A percentile compares a stretch with the other conserved stretches of the same genome.
Evolutionary conservation across 2,797 vertebrate species (phyloP).

Genomic region (Galagoides demidoff): DNA sequence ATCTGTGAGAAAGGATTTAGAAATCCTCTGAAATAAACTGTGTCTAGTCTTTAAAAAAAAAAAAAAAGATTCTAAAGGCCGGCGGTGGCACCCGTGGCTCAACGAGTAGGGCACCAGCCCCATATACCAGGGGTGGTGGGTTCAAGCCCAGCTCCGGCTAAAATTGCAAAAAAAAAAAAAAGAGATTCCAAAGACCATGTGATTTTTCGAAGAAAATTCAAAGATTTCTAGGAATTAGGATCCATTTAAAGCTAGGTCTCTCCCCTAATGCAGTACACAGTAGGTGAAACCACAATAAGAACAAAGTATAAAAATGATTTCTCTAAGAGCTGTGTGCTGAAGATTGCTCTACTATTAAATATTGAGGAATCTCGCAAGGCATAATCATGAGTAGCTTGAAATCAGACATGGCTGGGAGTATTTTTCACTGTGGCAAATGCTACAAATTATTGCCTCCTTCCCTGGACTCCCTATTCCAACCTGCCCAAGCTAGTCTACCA

Average conservation of each 20-base stretch:
- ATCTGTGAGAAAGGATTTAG: constrained; percentile 9
- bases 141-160: too few relatives aligned
- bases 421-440: not conserved
- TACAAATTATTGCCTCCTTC: not conserved
- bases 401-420: not conserved
- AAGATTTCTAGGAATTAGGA: not conserved
- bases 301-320: not conserved
- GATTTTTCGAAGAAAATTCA: not conserved
- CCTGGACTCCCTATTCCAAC: not conserved
- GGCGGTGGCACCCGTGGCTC: too few relatives aligned
- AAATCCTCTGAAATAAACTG: constrained; percentile 44
- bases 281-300: not conserved
- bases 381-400: not conserved
- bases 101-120: too few relatives aligned
- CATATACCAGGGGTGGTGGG: too few relatives aligned
- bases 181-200: not conserved
- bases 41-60: constrained; percentile 17
- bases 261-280: not conserved
- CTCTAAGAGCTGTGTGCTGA: not conserved
- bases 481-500: not conserved
- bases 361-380: not conserved
- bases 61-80: too few relatives aligned
- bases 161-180: too few relatives aligned
- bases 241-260: too few relatives aligned
- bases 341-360: not conserved